Percentiles rank a stretch among this genome's conserved stretches.
Evolutionary conservation across 1,140 invertebrate genomes (phyloP).

Genomic region (Scaptomyza graminum): DNA sequence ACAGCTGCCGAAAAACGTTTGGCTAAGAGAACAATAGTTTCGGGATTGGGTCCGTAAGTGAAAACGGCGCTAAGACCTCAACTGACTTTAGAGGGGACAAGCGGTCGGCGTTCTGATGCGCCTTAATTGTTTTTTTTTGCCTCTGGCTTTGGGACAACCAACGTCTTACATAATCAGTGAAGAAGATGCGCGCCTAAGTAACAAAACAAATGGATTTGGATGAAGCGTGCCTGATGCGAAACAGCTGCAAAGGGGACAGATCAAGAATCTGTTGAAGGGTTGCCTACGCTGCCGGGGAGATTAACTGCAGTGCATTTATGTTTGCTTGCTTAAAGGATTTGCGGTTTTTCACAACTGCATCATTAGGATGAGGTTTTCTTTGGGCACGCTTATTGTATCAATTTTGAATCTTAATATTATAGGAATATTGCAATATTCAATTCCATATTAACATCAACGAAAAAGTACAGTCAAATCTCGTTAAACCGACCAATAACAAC

Average conservation of each 20-base stretch:
- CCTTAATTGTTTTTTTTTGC: slow-evolving; percentile 69
- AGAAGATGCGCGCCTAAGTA: slow-evolving; percentile 56
- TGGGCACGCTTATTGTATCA: neutral
- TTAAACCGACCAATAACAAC: neutral
- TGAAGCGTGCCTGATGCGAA: slow-evolving; percentile 76
- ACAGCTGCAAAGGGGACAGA: slow-evolving; percentile 54
- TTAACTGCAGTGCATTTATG: slow-evolving; percentile 47
- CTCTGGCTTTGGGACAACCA: slow-evolving; percentile 27
- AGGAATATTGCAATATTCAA: neutral
- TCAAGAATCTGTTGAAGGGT: slow-evolving; percentile 56
- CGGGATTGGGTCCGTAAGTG: slow-evolving; percentile 35
- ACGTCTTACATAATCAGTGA: slow-evolving; percentile 65
- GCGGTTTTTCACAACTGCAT: slow-evolving; percentile 34
- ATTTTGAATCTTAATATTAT: neutral
- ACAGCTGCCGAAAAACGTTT: slow-evolving; percentile 38
- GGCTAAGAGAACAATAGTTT: slow-evolving; percentile 58
- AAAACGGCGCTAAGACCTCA: slow-evolving; percentile 66
- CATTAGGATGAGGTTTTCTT: neutral
- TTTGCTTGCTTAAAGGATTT: slow-evolving; percentile 67
- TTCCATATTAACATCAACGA: slow-evolving; percentile 16
- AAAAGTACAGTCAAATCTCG: slow-evolving; percentile 67
- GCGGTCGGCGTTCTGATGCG: slow-evolving; percentile 26
- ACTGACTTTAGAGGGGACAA: slow-evolving; percentile 68
- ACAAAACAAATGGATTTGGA: slow-evolving; percentile 53
- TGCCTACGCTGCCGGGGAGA: slow-evolving; percentile 39